Evolutionary conservation across 1,140 invertebrate species (phyloP).

Genomic region (Gyrodactylus salaris): DNA sequence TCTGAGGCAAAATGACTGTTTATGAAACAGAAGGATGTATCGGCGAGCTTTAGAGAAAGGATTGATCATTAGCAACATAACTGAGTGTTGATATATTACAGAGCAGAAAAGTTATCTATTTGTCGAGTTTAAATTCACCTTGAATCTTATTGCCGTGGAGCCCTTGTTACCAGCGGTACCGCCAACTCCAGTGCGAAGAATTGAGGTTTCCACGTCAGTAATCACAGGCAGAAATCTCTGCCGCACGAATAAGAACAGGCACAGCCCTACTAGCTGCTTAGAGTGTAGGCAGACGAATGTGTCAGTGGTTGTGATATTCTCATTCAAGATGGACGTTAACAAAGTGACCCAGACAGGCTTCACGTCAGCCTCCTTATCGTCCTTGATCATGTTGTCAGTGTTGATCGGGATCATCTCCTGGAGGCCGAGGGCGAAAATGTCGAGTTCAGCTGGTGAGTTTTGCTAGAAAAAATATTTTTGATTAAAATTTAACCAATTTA

Average conservation of each 20-base stretch:
- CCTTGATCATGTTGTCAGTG: background rate
- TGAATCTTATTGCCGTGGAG: constrained; percentile 53
- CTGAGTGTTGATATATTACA: too few relatives aligned
- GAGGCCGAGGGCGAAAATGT: background rate
- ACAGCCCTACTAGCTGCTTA: background rate
- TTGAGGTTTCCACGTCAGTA: background rate
- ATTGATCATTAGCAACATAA: background rate
- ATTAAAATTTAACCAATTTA: too few relatives aligned
- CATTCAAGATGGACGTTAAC: background rate
- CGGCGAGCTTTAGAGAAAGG: constrained; percentile 33
- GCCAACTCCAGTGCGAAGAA: background rate
- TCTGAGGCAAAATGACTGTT: constrained; percentile 96
- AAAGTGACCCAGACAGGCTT: background rate
- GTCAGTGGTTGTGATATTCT: background rate
- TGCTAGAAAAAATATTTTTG: too few relatives aligned
- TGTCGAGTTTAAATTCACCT: too few relatives aligned
- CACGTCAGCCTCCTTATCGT: too few relatives aligned
- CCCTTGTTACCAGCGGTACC: constrained; percentile 71
- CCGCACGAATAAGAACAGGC: background rate
- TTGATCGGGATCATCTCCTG: background rate
- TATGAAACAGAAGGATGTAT: constrained; percentile 74
- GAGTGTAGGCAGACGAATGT: background rate
- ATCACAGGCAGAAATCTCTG: background rate
- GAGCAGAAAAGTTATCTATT: too few relatives aligned
- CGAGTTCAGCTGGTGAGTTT: too few relatives aligned